Base-by-base conservation (phyloP, 2,888 invertebrate genomes). In the Tipula lateralis region DNA sequence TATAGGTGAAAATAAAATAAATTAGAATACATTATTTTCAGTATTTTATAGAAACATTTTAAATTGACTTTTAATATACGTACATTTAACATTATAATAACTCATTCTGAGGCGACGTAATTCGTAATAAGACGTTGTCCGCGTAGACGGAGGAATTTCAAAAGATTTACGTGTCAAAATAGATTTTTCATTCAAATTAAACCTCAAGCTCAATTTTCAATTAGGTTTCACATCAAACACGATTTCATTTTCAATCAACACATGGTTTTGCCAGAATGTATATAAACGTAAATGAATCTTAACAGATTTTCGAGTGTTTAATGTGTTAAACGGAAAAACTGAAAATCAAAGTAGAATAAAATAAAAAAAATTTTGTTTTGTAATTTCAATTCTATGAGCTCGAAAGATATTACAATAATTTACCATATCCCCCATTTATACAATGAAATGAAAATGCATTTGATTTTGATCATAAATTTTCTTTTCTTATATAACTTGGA, bases 1-100 rank as follows among this genome's bases (percentile, higher is more conserved):
- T 66, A 66, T 66, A 66, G 66, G 66, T 66, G 66, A 66, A 66
- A 66, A 66, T 66, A 66, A 24, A 66, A 66, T 66, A 66, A 66
- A 66, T 66, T 66, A 66, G 66, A 66, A 66, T 66, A 66, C 66
- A 66, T 66, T 66, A 66, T 9, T 24, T 66, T 24, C 19, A n/a
- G 24, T 24, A n/a, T 50, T 24, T 24, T 66, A 24, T 24, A 66
- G 24, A 9, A 12, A 66, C 66, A 66, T 66, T 24, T 24, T 66
- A 66, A 66, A 66, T 66, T 66, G 66, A 66, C 66, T 66, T 66
- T 66, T 66, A 66, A 66, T 44, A 16, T 66, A 24, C 66, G 24
- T 66, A 66, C 19, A 66, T 66, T 66, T 66, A 66, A 24, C n/a
- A n/a, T 66, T 0, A 24, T 24, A 66, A 66, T 66, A 66, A 66